Base-by-base conservation (phyloP, 2,888 invertebrate species). In the Reticulitermes lucifugus region DNA sequence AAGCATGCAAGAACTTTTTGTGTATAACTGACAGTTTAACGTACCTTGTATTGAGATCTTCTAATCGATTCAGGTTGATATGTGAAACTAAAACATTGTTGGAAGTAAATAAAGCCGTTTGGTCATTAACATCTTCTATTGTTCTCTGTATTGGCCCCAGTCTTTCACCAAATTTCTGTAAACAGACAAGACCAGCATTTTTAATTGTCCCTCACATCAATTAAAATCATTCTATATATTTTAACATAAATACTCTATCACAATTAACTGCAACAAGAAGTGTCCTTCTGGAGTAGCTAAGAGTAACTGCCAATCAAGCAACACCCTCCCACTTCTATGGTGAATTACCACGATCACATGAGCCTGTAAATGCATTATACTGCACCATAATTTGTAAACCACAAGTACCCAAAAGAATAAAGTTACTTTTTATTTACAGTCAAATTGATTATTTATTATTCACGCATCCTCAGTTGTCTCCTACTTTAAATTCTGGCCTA, bases 21-120 rank as follows among this genome's bases (percentile, higher is more conserved):
- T 35, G 35, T 35, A 35, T 35, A 0, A 46, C 1, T 46, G 18
- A 55, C 55, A 18, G 55, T 18, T 55, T 14, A 18, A 25, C 25
- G 1, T 84, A 95, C 96, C 96, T 95, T 80, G 95, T 94, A 90
- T 97, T 97, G 88, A 97, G 93, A 90, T 97, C 97, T 90, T 97
- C 96, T 83, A 97, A 93, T 90, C 95, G 92, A 86, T 92, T 91
- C 84, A 94, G 91, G 88, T 93, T 93, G 87, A 92, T 91, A 87
- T 95, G 94, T 9, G 95, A 95, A 87, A 96, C 93, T 88, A 94
- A 93, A 87, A 96, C 94, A 90, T 94, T 94, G 89, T 94, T 93
- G 87, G 95, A 94, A 85, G 95, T 94, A 88, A 96, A 94, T 88
- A 94, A 92, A 84, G 94, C 94, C 79, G 95, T 95, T 88, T 95